Conservation (phyloP, 2,888 invertebrate species). For the Quadriops clusia region DNA sequence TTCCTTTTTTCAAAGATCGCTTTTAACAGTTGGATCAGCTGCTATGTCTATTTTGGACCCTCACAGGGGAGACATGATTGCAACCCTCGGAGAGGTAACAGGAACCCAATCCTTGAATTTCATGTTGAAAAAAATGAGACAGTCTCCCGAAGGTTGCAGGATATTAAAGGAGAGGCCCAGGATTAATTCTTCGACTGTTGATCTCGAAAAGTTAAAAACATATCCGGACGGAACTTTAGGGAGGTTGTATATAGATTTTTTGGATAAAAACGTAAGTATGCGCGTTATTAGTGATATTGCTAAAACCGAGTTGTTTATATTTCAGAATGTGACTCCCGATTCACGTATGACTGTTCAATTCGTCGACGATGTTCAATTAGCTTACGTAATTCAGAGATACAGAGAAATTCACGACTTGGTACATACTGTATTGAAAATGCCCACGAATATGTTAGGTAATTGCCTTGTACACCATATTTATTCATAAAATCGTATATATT, state of each 20-base stretch:
- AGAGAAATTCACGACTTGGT: conserved; percentile 93
- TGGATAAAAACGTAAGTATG: conserved; percentile 55
- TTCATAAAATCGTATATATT: too few relatives aligned
- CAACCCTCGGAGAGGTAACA: conserved; percentile 87
- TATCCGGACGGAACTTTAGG: conserved; percentile 78
- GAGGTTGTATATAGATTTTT: conserved; percentile 72
- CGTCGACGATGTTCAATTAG: conserved; percentile 76
- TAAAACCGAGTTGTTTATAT: conserved; percentile 11
- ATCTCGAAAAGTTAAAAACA: conserved; percentile 54
- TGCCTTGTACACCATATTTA: too few relatives aligned
- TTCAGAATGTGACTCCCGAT: conserved; percentile 81
- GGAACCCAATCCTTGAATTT: conserved; percentile 67
- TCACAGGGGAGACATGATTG: conserved; percentile 80
- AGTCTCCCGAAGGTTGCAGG: conserved; percentile 61
- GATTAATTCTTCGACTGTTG: conserved; percentile 72
- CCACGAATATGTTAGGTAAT: conserved; percentile 80
- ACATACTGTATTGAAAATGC: conserved; percentile 86
- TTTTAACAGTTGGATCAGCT: conserved; percentile 82
- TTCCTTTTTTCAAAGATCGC: conserved; percentile 58
- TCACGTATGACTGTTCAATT: conserved; percentile 82
- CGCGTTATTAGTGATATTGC: conserved; percentile 1
- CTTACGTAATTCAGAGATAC: conserved; percentile 95
- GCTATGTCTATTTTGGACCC: conserved; percentile 73
- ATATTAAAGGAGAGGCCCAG: conserved; percentile 72
- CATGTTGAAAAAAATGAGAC: conserved; percentile 65